A percentile compares a stretch with the other conserved stretches of the same genome.
Conservation (phyloP, 1,140 invertebrate genomes). For the Meloidogyne hapla region DNA sequence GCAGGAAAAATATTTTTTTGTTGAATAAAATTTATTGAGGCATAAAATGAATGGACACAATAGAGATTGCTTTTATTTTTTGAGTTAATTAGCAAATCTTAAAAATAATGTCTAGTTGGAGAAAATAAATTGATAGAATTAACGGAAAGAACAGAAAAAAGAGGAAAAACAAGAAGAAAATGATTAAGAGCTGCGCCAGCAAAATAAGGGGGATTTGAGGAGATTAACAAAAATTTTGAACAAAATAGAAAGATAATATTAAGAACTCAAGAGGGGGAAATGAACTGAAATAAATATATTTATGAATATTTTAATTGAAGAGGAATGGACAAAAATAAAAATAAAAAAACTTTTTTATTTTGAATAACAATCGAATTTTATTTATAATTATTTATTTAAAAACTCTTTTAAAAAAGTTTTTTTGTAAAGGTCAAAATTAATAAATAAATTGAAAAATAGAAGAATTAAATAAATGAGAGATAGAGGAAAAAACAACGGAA, state of each 20-base stretch:
- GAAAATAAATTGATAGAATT: not conserved
- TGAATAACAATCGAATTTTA: too few relatives aligned
- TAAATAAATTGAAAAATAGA: too few relatives aligned
- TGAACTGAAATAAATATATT: too few relatives aligned
- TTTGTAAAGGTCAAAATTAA: too few relatives aligned
- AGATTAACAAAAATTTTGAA: not conserved
- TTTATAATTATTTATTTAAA: too few relatives aligned
- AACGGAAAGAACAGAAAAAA: not conserved
- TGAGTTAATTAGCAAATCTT: not conserved
- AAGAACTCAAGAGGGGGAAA: not conserved
- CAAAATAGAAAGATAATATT: not conserved
- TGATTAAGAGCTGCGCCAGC: not conserved
- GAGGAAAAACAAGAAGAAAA: not conserved
- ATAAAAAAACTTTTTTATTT: too few relatives aligned
- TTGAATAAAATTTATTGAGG: not conserved
- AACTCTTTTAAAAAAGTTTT: too few relatives aligned
- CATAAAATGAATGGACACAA: not conserved
- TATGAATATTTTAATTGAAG: too few relatives aligned
- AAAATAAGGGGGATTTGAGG: not conserved
- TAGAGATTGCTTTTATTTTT: not conserved
- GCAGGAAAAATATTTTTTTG: too few relatives aligned
- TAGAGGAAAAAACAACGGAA: slow-evolving; percentile 64
- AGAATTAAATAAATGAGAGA: too few relatives aligned
- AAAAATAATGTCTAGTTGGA: not conserved
- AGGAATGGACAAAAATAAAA: too few relatives aligned